Base-by-base conservation (phyloP, 2,888 invertebrate genomes). In the Shargacucullia verbasci region DNA sequence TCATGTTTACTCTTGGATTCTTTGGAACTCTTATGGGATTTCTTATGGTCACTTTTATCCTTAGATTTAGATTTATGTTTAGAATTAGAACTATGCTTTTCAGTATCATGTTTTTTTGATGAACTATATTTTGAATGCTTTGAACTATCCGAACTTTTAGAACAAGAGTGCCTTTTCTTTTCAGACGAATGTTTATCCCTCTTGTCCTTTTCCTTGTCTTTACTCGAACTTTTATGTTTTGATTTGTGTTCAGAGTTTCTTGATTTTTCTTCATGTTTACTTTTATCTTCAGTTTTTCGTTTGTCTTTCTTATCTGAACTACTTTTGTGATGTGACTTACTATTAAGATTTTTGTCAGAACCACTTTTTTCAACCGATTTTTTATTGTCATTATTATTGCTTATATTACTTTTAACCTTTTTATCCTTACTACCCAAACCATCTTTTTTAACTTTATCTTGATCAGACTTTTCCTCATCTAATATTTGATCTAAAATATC, bases 401-500 rank as follows among this genome's bases (percentile, higher is more conserved):
- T 81, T 52, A 72, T 61, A 46, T 59, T 78, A 59, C 27, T 46
- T 52, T 48, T 52, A 40, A 33, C 41, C 48, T 74, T 66, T 65
- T 57, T 72, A 43, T 47, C 3, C 37, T 58, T 61, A 54, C 44
- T 65, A 53, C 62, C 60, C 39, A 41, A 53, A 50, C 65, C 67
- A 44, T 59, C 41, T 49, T 70, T 70, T 27, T 6, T 60, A 27
- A 59, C 4, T 71, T 62, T 75, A 49, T 72, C 75, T 34, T 79
- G 70, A 48, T 79, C 78, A 56, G 70, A 46, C 71, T 88, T 91
- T 79, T 93, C 92, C 80, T 92, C 94, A 86, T 93, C 90, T 67
- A 94, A 81, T 76, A 94, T 94, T 85, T 94, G 90, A 72, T 88
- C 94, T 59, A 94, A 79, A 39, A 94, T 92, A 79, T 94, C 94